phyloP scores from a whole-genome alignment of 2,797 vertebrate genomes.

The Gila robusta region DNA sequence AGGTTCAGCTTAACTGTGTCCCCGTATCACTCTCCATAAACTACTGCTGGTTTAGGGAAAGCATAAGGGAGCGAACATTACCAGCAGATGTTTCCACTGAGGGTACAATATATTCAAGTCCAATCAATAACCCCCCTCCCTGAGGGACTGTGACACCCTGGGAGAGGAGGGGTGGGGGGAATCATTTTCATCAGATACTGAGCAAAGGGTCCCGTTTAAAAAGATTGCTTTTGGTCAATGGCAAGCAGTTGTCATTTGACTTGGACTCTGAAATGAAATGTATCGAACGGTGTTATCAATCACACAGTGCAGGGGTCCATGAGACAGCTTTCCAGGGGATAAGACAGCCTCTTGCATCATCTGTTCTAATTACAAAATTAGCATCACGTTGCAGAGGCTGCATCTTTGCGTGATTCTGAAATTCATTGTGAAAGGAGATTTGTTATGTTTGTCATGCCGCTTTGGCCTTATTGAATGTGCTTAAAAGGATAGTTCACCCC shows the following conservation, averaged over 20 bases:
- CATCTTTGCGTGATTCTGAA: constrained; percentile 60
- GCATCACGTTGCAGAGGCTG: constrained; percentile 69
- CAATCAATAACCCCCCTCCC: constrained; percentile 86
- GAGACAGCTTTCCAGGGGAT: constrained; percentile 67
- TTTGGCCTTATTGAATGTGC: not conserved
- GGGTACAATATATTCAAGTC: constrained; percentile 89
- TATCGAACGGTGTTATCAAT: constrained; percentile 86
- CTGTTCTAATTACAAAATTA: constrained; percentile 82
- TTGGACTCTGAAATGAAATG: constrained; percentile 90
- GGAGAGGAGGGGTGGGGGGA: constrained; percentile 83
- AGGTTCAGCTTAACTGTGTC: constrained; percentile 84
- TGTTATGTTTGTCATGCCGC: constrained; percentile 52
- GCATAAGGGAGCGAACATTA: constrained; percentile 82
- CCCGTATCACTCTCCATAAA: constrained; percentile 84
- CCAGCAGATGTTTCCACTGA: constrained; percentile 89
- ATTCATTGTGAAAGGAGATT: constrained; percentile 73
- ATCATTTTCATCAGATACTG: constrained; percentile 94
- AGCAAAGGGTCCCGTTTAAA: constrained; percentile 93
- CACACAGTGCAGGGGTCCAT: constrained; percentile 73
- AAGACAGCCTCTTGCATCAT: constrained; percentile 79
- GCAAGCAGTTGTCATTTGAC: constrained; percentile 91
- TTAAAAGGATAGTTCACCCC: not conserved
- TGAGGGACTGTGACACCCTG: constrained; percentile 88
- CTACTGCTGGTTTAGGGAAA: constrained; percentile 61
- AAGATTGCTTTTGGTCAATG: constrained; percentile 94